Evolutionary conservation across 2,888 invertebrate species (phyloP), one percentile per base, ranked within the genome.

Genomic region (Perizoma flavofasciatum): DNA sequence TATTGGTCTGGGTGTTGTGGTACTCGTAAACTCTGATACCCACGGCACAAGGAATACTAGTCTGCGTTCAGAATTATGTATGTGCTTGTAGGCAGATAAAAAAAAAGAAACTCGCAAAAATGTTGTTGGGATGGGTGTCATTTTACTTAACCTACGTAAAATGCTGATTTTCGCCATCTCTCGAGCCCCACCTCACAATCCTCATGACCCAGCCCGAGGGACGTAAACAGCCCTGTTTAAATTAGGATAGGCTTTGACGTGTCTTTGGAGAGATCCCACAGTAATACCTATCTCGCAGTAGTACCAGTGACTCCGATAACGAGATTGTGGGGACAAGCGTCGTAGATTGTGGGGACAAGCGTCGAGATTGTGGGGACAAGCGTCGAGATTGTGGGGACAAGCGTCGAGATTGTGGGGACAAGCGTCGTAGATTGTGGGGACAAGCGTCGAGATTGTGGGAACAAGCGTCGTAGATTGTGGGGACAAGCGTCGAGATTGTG

Each of bases 221-320:
- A 84, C 86, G 80, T 83, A 85, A 85, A 83, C 86, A 86, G 83
- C 79, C 85, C 88, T 87, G 87, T 87, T 87, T 89, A 88, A 89
- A 88, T 89, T 89, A 86, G 87, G 83, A 86, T 85, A 88, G 88
- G 87, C 88, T 88, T 83, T 85, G 88, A 87, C 87, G 79, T 86
- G 86, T 83, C 88, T 86, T 83, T 77, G 77, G 82, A 82, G 81
- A 74, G 71, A 64, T 72, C 66, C 60, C 59, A 34, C 49, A 53
- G 55, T 52, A 57, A 54, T 57, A 50, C 50, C 57, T 61, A 47
- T 39, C 53, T 43, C 9, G n/a, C 35, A 35, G 55, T 53, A 40
- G 53, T 62, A 50, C 49, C 34, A 49, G 41, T 35, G 39, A n/a
- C 33, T 35, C 46, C 44, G 61, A 58, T 61, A 61, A 61, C 58